Conservation (phyloP, 1,140 invertebrate genomes). For the Hyphantria cunea region DNA sequence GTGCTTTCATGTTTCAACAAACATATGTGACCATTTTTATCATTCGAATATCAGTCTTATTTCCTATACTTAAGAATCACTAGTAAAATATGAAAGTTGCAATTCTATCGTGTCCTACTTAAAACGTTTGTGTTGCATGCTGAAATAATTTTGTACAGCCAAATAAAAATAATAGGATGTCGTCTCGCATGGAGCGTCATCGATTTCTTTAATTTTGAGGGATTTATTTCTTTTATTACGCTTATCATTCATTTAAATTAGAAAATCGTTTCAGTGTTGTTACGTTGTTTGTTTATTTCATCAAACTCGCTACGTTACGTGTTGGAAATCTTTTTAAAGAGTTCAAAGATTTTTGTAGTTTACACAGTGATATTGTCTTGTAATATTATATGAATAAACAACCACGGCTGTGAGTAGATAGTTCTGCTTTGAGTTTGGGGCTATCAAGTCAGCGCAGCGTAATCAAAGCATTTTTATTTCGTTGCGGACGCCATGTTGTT, state of each 20-base stretch:
- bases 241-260: constrained; percentile 37
- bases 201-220: constrained; percentile 55
- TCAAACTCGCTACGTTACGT: constrained; percentile 19
- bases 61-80: neutral
- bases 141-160: constrained; percentile 8
- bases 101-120: neutral
- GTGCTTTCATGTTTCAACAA: neutral
- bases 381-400: constrained; percentile 22
- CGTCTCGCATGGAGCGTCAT: constrained; percentile 45
- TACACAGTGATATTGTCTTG: constrained; percentile 16
- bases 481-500: constrained; percentile 75
- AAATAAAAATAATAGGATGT: constrained; percentile 47
- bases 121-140: constrained; percentile 10
- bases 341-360: constrained; percentile 18
- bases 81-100: neutral
- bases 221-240: constrained; percentile 49
- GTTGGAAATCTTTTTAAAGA: constrained; percentile 24
- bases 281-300: constrained; percentile 34
- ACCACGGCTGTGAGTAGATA: constrained; percentile 47
- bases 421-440: constrained; percentile 24
- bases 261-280: constrained; percentile 39
- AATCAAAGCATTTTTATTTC: constrained; percentile 34
- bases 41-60: neutral
- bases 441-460: constrained; percentile 18
- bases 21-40: neutral